Evolutionary conservation across 2,888 invertebrate genomes (phyloP).

Genomic region (Ischnura elegans): DNA sequence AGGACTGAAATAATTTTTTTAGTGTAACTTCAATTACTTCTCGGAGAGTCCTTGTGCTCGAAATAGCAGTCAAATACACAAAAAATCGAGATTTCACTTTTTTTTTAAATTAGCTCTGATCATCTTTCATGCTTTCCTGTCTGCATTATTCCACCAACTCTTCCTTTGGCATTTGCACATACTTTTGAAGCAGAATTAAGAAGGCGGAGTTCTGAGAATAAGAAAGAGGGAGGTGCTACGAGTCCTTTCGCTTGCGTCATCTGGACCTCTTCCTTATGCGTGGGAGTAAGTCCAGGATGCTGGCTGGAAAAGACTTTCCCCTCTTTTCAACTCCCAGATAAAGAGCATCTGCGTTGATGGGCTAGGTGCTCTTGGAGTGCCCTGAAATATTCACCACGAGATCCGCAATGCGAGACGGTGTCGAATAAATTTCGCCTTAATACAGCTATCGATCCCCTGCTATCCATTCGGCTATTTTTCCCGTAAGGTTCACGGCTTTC

Average conservation of each 20-base stretch:
- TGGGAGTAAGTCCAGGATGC: background rate
- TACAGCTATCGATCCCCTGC: background rate
- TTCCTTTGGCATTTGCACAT: no score
- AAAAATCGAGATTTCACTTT: no score
- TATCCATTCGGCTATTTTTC: no score
- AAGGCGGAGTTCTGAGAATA: background rate
- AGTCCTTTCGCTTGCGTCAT: background rate
- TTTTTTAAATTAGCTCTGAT: no score
- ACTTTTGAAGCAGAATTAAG: background rate
- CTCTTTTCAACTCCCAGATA: background rate
- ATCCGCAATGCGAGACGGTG: background rate
- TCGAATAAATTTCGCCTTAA: background rate
- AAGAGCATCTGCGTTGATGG: conserved; percentile 17
- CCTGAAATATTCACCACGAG: background rate
- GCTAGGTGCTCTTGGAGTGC: background rate
- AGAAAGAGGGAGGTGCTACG: background rate
- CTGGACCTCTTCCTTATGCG: background rate
- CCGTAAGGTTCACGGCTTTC: no score
- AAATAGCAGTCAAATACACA: no score
- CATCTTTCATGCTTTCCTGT: no score
- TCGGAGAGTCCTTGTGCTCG: no score
- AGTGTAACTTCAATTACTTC: no score
- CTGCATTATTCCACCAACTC: background rate
- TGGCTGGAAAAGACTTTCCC: background rate
- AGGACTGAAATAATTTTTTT: no score